Conservation (phyloP, 2,113 vertebrate species). For the Pleuronectes platessa region DNA sequence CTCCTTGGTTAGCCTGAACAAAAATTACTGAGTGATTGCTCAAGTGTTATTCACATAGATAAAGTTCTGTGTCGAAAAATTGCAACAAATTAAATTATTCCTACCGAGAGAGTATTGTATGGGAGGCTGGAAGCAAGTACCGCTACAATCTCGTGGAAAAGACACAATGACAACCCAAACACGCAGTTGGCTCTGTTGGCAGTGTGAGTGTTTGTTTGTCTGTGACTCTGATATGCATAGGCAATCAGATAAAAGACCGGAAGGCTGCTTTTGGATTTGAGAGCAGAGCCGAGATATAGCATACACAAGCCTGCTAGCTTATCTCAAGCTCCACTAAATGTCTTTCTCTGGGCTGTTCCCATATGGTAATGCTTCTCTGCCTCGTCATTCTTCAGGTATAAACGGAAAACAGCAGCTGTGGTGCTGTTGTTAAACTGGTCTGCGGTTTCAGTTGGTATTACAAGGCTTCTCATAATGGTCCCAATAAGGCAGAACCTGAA, state of each 20-base stretch:
- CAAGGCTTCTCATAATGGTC: conserved; percentile 1
- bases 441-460: conserved; percentile 8
- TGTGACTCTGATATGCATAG: conserved; percentile 62
- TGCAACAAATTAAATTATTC: conserved; percentile 67
- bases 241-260: conserved; percentile 50
- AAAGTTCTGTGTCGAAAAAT: conserved; percentile 56
- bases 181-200: conserved; percentile 51
- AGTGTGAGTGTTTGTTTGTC: conserved; percentile 49
- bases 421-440: conserved; percentile 1
- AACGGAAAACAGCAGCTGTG: conserved; percentile 21
- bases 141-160: conserved; percentile 47
- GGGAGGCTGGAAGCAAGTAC: conserved; percentile 17
- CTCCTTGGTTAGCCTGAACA: conserved; percentile 51
- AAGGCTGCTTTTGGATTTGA: conserved; percentile 42
- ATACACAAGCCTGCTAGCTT: conserved; percentile 47
- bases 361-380: conserved; percentile 25
- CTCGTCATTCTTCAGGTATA: conserved; percentile 22
- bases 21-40: conserved; percentile 63
- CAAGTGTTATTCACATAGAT: conserved; percentile 62
- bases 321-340: conserved; percentile 53
- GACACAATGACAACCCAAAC: conserved; percentile 33
- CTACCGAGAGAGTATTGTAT: conserved; percentile 47
- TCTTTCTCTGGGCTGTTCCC: conserved; percentile 37
- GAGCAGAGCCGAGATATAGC: conserved; percentile 37
- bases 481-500: neutral